Evolutionary conservation across 2,113 vertebrate species (phyloP).

Genomic region (Phalacrocorax pelagicus): DNA sequence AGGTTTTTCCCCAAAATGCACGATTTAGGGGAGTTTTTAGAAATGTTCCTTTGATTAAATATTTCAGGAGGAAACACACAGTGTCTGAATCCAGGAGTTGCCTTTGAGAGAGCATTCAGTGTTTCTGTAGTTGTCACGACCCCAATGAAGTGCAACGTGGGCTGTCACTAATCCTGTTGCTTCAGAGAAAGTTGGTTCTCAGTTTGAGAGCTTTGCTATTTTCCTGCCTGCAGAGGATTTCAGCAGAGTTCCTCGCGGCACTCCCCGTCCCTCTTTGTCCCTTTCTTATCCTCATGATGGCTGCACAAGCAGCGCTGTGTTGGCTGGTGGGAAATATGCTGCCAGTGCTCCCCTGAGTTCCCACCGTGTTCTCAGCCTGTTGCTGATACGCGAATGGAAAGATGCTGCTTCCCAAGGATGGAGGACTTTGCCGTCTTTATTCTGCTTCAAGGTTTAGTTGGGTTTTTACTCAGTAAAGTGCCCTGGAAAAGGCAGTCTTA

Average conservation of each 20-base stretch:
- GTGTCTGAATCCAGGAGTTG: neutral
- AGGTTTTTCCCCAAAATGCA: neutral
- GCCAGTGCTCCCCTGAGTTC: neutral
- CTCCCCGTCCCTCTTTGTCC: neutral
- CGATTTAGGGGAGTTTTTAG: neutral
- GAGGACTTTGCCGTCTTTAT: neutral
- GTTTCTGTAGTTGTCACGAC: neutral
- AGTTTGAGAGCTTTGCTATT: neutral
- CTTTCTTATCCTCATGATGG: neutral
- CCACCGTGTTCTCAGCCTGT: neutral
- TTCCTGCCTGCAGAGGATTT: neutral
- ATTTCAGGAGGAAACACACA: neutral
- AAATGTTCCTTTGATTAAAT: neutral
- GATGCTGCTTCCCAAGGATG: neutral
- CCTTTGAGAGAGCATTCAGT: neutral
- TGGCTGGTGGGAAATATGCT: neutral
- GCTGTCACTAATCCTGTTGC: neutral
- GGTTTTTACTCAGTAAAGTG: neutral
- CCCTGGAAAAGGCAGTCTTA: neutral
- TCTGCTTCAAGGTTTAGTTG: neutral
- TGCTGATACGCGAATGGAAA: neutral
- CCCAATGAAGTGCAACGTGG: neutral
- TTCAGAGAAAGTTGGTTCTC: neutral
- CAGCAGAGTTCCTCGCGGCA: neutral
- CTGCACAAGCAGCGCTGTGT: neutral